Evolutionary conservation across 1,140 invertebrate genomes (phyloP).

Genomic region (Drosophila triauraria): DNA sequence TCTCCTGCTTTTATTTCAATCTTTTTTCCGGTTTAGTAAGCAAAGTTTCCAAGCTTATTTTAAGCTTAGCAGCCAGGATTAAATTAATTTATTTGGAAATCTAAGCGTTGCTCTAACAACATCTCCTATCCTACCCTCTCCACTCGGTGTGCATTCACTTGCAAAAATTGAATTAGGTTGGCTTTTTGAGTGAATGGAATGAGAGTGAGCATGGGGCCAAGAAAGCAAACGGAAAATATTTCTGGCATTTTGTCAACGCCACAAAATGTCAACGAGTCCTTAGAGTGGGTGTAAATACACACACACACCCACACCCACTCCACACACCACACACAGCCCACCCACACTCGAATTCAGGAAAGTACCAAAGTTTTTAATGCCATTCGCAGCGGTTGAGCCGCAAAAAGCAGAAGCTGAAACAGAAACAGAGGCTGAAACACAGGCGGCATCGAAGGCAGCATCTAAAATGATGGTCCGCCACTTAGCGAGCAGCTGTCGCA

Average conservation of each 20-base stretch:
- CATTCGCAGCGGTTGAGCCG: conserved; percentile 53
- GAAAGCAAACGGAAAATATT: conserved; percentile 29
- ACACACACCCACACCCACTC: conserved; percentile 1
- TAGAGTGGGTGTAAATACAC: conserved; percentile 45
- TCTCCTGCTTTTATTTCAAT: conserved; percentile 8
- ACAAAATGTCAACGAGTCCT: conserved; percentile 64
- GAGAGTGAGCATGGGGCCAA: conserved; percentile 38
- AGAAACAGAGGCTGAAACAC: conserved; percentile 1
- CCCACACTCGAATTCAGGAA: conserved; percentile 10
- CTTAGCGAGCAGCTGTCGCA: conserved; percentile 64
- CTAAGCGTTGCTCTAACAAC: conserved; percentile 26
- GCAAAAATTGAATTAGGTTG: conserved; percentile 79
- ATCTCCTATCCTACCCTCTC: too few relatives aligned
- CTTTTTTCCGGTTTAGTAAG: not conserved
- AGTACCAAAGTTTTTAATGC: conserved; percentile 69
- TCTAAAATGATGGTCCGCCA: conserved; percentile 40
- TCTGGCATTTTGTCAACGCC: conserved; percentile 61
- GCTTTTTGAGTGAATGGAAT: conserved; percentile 59
- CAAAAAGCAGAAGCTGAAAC: conserved; percentile 17
- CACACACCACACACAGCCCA: not conserved
- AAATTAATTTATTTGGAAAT: conserved; percentile 54
- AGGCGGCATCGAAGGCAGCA: conserved; percentile 21
- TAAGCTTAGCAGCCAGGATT: conserved; percentile 15
- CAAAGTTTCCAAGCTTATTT: conserved; percentile 22
- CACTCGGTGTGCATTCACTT: conserved; percentile 58